Percentiles rank a stretch among this genome's conserved stretches.
Evolutionary conservation across 2,113 vertebrate genomes (phyloP).

Genomic region (Lamprologus sp.): DNA sequence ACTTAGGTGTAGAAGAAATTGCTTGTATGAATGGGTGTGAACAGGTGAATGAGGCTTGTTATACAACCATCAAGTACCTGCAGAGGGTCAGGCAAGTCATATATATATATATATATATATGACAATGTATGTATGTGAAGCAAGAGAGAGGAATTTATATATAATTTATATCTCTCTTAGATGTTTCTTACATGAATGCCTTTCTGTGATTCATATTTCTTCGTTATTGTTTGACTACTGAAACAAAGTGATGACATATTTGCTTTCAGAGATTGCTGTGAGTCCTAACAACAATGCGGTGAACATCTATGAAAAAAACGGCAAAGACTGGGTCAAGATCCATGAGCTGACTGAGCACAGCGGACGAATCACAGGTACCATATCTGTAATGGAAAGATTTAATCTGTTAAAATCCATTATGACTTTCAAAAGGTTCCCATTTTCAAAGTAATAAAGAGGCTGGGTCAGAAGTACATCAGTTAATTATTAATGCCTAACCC

Average conservation of each 20-base stretch:
- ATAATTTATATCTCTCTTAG: not conserved
- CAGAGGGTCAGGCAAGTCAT: not conserved
- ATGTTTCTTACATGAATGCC: not conserved
- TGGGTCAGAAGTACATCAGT: not conserved
- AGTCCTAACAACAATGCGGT: constrained; percentile 73
- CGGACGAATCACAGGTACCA: constrained; percentile 73
- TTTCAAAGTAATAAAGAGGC: not conserved
- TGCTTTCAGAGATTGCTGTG: constrained; percentile 68
- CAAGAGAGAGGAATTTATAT: not conserved
- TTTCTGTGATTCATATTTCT: not conserved
- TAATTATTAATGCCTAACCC: not conserved
- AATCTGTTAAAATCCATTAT: not conserved
- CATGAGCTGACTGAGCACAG: constrained; percentile 76
- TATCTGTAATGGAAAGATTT: not conserved
- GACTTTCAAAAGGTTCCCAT: not conserved
- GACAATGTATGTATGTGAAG: not conserved
- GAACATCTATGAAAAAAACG: constrained; percentile 72
- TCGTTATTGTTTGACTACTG: not conserved
- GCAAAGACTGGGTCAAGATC: constrained; percentile 71
- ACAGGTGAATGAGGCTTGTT: not conserved
- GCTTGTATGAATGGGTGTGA: not conserved
- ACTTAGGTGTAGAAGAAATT: not conserved
- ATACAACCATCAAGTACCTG: not conserved
- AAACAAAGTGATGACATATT: not conserved
- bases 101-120: too few relatives aligned